These are phyloP conservation scores for Brenthis daphne DNA, from an alignment of 2,888 invertebrate species.

Conservation along the genomic window DNA sequence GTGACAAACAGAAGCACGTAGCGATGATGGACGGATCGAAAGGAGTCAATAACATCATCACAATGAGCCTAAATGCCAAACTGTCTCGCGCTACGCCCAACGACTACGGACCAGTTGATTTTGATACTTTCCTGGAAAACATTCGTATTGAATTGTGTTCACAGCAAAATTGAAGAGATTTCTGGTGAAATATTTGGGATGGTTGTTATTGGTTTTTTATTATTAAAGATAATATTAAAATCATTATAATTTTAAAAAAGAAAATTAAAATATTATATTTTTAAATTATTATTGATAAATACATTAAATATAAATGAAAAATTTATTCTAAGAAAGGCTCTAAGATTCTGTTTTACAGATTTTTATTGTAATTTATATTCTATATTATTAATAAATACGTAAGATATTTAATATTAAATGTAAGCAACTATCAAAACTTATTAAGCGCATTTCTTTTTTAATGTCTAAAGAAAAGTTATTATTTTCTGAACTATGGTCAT, in stretches of 20 bases:
- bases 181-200: too few species aligned
- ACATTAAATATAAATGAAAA: background rate
- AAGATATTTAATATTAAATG: background rate
- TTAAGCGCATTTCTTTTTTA: slow-evolving; percentile 44
- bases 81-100: slow-evolving; percentile 70
- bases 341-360: too few species aligned
- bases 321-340: background rate
- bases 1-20: slow-evolving; percentile 54
- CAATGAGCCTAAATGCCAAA: slow-evolving; percentile 76
- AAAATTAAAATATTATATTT: too few species aligned
- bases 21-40: slow-evolving; percentile 61
- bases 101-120: slow-evolving; percentile 38
- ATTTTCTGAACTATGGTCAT: slow-evolving; percentile 82
- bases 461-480: slow-evolving; percentile 76
- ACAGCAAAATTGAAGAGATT: too few species aligned
- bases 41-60: slow-evolving; percentile 72
- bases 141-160: background rate
- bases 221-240: too few species aligned
- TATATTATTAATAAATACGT: too few species aligned
- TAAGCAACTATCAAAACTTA: slow-evolving; percentile 52
- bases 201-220: too few species aligned
- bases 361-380: too few species aligned
- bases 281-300: too few species aligned
- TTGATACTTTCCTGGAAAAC: slow-evolving; percentile 57
- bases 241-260: too few species aligned